Evolutionary conservation across 2,797 vertebrate genomes (phyloP), one percentile per base, ranked within the genome.

Genomic region (Caiman crocodilus): DNA sequence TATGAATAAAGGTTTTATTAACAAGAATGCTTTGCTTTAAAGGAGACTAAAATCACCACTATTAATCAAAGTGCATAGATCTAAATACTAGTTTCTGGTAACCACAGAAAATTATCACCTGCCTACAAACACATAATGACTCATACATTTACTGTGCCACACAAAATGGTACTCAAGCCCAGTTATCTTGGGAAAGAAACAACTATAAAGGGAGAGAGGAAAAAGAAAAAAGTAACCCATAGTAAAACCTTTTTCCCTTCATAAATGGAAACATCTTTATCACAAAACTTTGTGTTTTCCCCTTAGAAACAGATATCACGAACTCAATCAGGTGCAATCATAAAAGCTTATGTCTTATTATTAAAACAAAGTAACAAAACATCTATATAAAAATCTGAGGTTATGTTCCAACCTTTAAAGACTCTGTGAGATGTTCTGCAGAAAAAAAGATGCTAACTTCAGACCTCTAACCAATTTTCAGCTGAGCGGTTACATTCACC

Each of bases 31-130:
- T 89, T 90, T 60, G 12, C 76, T 93, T 93, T 74, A 90, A 90
- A 95, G 56, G 25, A 94, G 91, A 30, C 8, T 79, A 30, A 88
- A 90, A 92, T 91, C 89, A 81, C 42, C 42, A 86, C 55, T 74
- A 85, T 91, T 65, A 92, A 78, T 95, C 84, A 94, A 82, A 86
- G 30, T 6, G 35, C 28, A 9, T 4, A 42, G 78, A 23, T 13
- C 64, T 82, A 28, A 74, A 32, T 60, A 50, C 28, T 79, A 85
- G n/a, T 2, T 55, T 67, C 17, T n/a, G 13, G 15, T 28, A 88
- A n/a, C 60, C 2, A 1, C 79, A 81, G 57, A 85, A 95, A 93
- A 57, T 87, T 91, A 85, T 58, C 67, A 71, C 65, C 56, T 93
- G 56, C 21, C 58, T 86, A 25, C 32, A 85, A 71, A 75, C 10